Base-by-base conservation (phyloP, 2,113 vertebrate species). In the Rhabdomys dilectus region DNA sequence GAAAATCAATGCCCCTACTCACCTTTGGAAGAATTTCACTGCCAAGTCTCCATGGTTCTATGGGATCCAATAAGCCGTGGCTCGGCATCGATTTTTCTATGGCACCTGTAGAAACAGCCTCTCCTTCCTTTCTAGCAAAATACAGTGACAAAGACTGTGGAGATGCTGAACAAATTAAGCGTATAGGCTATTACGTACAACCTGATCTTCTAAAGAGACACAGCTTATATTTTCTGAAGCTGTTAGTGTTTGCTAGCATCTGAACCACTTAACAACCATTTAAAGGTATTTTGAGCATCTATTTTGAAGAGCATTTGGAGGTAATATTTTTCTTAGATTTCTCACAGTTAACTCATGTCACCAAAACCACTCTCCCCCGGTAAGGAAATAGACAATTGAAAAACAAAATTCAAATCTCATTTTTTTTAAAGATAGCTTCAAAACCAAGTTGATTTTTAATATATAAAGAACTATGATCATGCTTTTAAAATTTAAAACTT, bases 61-160 rank as follows among this genome's bases (percentile, higher is more conserved):
- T 45, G 60, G 81, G 94, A 96, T 98, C 96, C 97, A 98, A 95
- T 86, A 98, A 97, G 93, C 98, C 81, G 22, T 98, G 97, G 91
- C 97, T 97, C 91, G 89, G 94, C 85, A 98, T 95, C 76, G 97
- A 96, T 96, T 98, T 96, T 96, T 95, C 92, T 96, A 93, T 98
- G 93, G 97, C 95, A 98, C 96, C 97, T 98, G 91, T 97, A 96
- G 97, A 98, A 97, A 97, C 90, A 97, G 98, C 85, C 82, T 98
- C 91, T 97, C 97, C 95, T 98, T 98, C 97, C 98, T 98, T 94
- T 94, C 92, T 89, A 98, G 97, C 87, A 97, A 97, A 97, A 98
- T 95, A 98, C 80, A 98, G 92, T 80, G 96, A 98, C 90, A 98
- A 96, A 97, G 96, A 96, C 80, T 0, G 87, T 58, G 75, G 39